These are phyloP conservation scores for Micronycteris hirsuta DNA, from an alignment of 2,113 vertebrate genomes.

Conservation along the genomic window DNA sequence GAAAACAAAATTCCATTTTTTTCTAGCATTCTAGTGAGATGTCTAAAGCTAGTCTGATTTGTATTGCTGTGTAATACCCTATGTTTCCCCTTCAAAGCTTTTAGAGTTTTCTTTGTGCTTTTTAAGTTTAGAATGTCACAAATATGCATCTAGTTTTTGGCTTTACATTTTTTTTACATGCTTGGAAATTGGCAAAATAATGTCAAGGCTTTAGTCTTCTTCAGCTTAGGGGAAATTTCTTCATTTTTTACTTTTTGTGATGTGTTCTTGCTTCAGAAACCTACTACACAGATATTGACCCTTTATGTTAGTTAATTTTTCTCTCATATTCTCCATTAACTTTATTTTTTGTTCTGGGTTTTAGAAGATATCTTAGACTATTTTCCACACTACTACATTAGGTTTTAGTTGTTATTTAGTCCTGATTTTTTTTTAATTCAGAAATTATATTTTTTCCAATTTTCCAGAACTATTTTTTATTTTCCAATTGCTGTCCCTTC, in stretches of 20 bases:
- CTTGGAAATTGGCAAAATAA: background rate
- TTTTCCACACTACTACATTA: background rate
- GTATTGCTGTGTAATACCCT: constrained; percentile 13
- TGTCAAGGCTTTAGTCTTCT: background rate
- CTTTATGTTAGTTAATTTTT: background rate
- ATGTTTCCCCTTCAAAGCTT: background rate
- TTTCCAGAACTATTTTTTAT: constrained; percentile 12
- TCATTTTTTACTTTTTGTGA: background rate
- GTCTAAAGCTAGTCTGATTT: background rate
- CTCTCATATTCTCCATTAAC: background rate
- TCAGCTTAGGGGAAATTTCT: background rate
- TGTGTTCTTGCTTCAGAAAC: background rate
- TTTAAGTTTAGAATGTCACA: constrained; percentile 41
- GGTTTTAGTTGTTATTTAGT: constrained; percentile 22
- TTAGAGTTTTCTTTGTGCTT: constrained; percentile 32
- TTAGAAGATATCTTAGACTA: background rate
- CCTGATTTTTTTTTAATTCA: background rate
- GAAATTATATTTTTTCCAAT: constrained; percentile 16
- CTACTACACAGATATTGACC: background rate
- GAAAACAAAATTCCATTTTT: constrained; percentile 11
- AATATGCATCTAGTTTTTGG: background rate
- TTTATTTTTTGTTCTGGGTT: constrained; percentile 29
- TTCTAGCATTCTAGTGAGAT: constrained; percentile 4
- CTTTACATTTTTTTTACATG: background rate
- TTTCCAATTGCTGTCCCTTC: background rate